Evolutionary conservation across 2,888 invertebrate genomes (phyloP).

Genomic region (Calliopum simillimum): DNA sequence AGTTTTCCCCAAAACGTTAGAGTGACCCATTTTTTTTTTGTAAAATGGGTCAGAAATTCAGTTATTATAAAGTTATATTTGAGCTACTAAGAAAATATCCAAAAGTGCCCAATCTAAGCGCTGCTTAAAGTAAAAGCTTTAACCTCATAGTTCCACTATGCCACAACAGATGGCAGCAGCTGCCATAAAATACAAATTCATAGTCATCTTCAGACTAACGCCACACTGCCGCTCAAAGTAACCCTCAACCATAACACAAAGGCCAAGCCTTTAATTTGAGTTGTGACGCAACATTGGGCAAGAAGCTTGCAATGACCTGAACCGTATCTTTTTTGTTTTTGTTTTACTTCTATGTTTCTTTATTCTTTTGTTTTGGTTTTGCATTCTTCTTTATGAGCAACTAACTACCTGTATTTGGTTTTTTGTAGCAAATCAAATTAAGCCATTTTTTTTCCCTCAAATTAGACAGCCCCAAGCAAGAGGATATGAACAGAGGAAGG

Average conservation of each 20-base stretch:
- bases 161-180: conserved; percentile 28
- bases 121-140: background rate
- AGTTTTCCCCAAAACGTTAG: too few relatives aligned
- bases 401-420: background rate
- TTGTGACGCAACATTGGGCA: background rate
- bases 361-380: background rate
- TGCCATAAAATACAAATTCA: background rate
- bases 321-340: background rate
- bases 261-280: background rate
- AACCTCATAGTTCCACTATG: conserved; percentile 8
- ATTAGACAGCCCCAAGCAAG: too few relatives aligned
- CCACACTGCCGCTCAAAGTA: background rate
- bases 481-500: background rate
- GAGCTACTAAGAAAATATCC: too few relatives aligned
- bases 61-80: too few relatives aligned
- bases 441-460: too few relatives aligned
- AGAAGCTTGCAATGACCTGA: background rate
- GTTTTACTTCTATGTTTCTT: background rate
- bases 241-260: background rate
- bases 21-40: too few relatives aligned
- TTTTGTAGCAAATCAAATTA: too few relatives aligned
- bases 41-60: too few relatives aligned
- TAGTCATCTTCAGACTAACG: conserved; percentile 11
- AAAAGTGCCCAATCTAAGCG: too few relatives aligned
- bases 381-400: background rate